phyloP scores from a whole-genome alignment of 2,797 vertebrate genomes.

The Hemibagrus guttatus region DNA sequence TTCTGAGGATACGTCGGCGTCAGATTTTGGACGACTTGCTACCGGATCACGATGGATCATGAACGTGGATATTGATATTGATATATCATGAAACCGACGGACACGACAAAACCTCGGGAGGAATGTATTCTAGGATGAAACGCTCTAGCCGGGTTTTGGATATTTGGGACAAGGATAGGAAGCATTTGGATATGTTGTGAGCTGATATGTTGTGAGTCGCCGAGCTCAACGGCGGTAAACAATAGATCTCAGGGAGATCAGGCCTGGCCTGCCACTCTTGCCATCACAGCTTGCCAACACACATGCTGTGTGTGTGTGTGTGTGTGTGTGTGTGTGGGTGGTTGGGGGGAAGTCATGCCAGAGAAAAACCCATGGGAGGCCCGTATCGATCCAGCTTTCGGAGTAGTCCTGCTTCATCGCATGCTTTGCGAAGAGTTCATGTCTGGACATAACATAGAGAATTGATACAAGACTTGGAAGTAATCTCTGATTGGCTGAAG shows the following conservation, averaged over 20 bases:
- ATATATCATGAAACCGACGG: constrained; percentile 10
- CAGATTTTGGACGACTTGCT: background rate
- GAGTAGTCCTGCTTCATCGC: constrained; percentile 43
- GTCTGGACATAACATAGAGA: constrained; percentile 37
- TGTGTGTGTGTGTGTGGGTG: background rate
- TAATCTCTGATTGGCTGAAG: constrained; percentile 32
- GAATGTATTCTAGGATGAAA: background rate
- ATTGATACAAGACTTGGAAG: constrained; percentile 40
- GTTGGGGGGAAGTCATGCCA: constrained; percentile 27
- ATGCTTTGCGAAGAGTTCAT: constrained; percentile 32
- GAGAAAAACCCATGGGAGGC: constrained; percentile 55
- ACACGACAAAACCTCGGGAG: constrained; percentile 1
- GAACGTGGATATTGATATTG: constrained; percentile 40
- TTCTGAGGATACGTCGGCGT: background rate
- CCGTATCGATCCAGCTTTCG: constrained; percentile 53
- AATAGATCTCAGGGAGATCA: constrained; percentile 44
- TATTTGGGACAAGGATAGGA: constrained; percentile 18
- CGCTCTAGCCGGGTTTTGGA: constrained; percentile 21
- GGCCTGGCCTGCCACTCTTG: constrained; percentile 50
- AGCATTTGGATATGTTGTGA: constrained; percentile 22
- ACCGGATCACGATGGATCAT: constrained; percentile 23
- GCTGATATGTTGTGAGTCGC: too few species aligned
- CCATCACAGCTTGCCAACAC: too few species aligned
- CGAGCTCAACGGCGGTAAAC: constrained; percentile 36
- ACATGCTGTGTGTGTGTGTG: constrained; percentile 11